phyloP scores from a whole-genome alignment of 1,140 invertebrate species.

The Phthorimaea operculella region DNA sequence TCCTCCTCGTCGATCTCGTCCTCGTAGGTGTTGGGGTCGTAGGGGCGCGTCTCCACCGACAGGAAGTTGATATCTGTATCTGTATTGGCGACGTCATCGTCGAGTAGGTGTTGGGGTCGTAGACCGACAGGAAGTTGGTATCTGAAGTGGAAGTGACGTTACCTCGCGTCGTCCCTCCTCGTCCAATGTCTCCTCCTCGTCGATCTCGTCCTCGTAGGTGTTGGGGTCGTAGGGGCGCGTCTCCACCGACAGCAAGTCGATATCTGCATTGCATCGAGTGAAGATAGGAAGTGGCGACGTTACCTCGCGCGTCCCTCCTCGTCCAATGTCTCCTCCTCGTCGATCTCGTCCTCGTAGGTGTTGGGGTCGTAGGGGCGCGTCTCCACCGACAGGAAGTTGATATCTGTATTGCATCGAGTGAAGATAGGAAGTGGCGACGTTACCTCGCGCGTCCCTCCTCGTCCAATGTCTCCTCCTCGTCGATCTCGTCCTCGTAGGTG shows the following conservation, averaged over 20 bases:
- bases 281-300: slow-evolving; percentile 4
- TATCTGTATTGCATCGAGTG: too few relatives aligned
- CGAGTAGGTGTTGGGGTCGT: too few relatives aligned
- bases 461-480: slow-evolving; percentile 97
- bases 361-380: slow-evolving; percentile 94
- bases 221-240: slow-evolving; percentile 94
- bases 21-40: slow-evolving; percentile 95
- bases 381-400: slow-evolving; percentile 92
- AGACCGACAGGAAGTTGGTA: too few relatives aligned
- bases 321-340: slow-evolving; percentile 97
- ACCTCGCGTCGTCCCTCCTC: slow-evolving; percentile 96
- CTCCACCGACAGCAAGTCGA: slow-evolving; percentile 92
- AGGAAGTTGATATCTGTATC: too few relatives aligned
- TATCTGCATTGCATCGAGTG: too few relatives aligned
- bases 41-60: slow-evolving; percentile 92
- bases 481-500: slow-evolving; percentile 98
- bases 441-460: slow-evolving; percentile 95
- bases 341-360: slow-evolving; percentile 98
- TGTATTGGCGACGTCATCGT: too few relatives aligned
- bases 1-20: slow-evolving; percentile 99
- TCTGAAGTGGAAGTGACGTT: slow-evolving; percentile 9
- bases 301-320: slow-evolving; percentile 95
- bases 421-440: slow-evolving; percentile 4
- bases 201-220: slow-evolving; percentile 98
- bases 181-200: slow-evolving; percentile 97